Base-by-base conservation (phyloP, 2,113 vertebrate genomes). In the Gila orcuttii region DNA sequence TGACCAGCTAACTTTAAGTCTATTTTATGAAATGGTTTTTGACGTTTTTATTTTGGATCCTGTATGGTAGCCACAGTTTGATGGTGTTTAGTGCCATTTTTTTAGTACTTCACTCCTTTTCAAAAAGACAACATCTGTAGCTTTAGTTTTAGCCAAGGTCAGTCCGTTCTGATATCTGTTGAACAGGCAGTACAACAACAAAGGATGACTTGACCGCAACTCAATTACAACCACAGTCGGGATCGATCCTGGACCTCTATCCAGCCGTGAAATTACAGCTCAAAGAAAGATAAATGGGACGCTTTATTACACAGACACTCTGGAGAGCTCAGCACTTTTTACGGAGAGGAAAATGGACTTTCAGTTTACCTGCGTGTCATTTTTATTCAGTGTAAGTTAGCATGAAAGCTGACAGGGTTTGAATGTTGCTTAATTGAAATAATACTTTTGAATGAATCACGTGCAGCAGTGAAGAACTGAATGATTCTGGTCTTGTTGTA, bases 181-280 rank as follows among this genome's bases (percentile, higher is more conserved):
- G 36, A 12, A 42, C 9, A 71, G 68, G 19, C 36, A 42, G 36
- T 42, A 8, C 71, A 42, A 42, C 21, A 23, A 71, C 19, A 71
- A 73, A 73, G 25, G 25, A 36, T 81, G 36, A 21, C 47, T 19
- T 21, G 57, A 55, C 71, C 9, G 42, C 59, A 74, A 74, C 77
- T 80, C 31, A 75, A 84, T 80, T 80, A 47, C 82, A 50, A 66
- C 52, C 66, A 39, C 28, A 36, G 71, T 21, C 21, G 12, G 42
- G 25, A 85, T 85, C 15, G 45, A 86, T 75, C 25, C 45, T 25
- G 71, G n/a, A 82, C 73, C 83, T 82, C 62, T 45, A 78, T 33
- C 71, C 71, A 31, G 60, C 71, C 21, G n/a, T 82, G 83, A 88
- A 88, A 88, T 82, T 88, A 82, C 60, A 76, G 66, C 17, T 80